These are phyloP conservation scores for Eulemur coronatus DNA, from an alignment of 2,797 vertebrate species.

Conservation along the genomic window DNA sequence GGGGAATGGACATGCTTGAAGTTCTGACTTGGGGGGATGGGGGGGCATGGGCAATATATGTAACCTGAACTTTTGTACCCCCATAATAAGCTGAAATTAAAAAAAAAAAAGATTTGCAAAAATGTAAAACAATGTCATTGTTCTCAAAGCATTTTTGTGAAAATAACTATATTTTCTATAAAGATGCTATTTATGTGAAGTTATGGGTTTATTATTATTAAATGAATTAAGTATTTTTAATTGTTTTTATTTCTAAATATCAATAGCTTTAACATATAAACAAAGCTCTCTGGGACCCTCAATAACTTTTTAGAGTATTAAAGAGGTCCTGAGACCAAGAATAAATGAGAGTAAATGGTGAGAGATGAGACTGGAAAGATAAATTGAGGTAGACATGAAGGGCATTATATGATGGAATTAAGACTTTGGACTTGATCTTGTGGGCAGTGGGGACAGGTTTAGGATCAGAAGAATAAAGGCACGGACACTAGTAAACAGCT, in stretches of 20 bases:
- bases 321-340: neutral
- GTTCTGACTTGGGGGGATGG: too few species aligned
- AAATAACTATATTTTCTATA: conserved; percentile 16
- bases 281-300: neutral
- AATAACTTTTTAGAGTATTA: neutral
- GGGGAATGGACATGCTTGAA: too few species aligned
- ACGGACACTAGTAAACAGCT: neutral
- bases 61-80: too few species aligned
- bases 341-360: neutral
- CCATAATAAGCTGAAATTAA: too few species aligned
- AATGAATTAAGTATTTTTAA: neutral
- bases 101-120: neutral
- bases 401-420: neutral
- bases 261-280: neutral
- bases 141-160: neutral
- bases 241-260: neutral
- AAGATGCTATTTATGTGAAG: neutral
- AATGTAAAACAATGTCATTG: neutral
- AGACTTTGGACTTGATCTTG: neutral
- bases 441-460: neutral
- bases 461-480: neutral
- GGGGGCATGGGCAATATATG: too few species aligned
- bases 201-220: neutral
- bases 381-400: neutral
- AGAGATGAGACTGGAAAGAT: neutral